phyloP scores from a whole-genome alignment of 1,140 invertebrate species.

The Brachionus asplanchnoidis region DNA sequence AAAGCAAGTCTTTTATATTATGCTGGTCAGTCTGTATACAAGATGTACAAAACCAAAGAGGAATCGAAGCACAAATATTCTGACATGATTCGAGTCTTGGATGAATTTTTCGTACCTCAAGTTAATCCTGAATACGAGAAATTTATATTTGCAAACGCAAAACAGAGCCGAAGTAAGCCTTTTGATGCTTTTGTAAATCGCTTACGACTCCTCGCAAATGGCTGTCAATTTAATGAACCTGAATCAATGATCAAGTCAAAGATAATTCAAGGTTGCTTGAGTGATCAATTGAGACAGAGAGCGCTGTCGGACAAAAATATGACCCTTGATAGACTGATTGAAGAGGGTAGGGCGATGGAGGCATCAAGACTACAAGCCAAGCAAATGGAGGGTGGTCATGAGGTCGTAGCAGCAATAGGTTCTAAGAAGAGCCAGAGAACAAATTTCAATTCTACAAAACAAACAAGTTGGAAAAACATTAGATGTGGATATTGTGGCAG shows the following conservation, averaged over 20 bases:
- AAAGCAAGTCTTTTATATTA: neutral
- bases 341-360: neutral
- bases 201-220: neutral
- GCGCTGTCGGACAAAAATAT: neutral
- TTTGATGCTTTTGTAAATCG: neutral
- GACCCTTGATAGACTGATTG: neutral
- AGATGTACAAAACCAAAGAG: neutral
- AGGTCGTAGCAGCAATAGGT: neutral
- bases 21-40: neutral
- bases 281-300: neutral
- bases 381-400: neutral
- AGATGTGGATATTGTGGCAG: no score
- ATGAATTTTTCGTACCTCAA: conserved; percentile 8
- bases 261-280: neutral
- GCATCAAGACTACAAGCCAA: neutral
- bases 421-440: neutral
- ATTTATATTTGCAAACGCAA: neutral
- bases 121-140: neutral
- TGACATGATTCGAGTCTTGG: neutral
- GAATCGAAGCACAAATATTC: neutral
- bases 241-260: neutral
- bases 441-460: no score
- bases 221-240: neutral
- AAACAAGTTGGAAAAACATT: no score
- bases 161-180: neutral